Evolutionary conservation across 1,140 invertebrate genomes (phyloP), one percentile per base, ranked within the genome.

Genomic region (Ceratina japonica): DNA sequence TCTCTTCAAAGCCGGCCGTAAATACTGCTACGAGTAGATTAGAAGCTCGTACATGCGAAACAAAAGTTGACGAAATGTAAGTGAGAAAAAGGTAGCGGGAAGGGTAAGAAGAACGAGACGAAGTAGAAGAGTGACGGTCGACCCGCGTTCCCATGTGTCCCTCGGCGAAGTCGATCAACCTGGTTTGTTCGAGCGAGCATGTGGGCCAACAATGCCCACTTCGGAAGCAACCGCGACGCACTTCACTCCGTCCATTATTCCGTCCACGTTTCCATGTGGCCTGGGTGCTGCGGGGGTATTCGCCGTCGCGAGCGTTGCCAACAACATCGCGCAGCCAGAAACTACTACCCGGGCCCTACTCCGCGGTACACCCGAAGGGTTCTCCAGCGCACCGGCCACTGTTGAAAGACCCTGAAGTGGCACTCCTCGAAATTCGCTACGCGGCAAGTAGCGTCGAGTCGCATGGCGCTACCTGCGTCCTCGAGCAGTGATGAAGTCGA

Each of bases 121-220:
- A 61, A 84, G 44, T 81, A 65, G 63, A 65, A 56, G 69, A 66
- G 61, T 56, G 59, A 49, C 59, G 37, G 79, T 63, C 81, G 78
- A 63, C 80, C 16, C 15, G 16, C 5, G 84, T 88, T 89, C 87
- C 85, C 88, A 88, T 88, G 87, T 89, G 82, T 84, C 87, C 75
- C 79, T 83, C 37, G 3, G 75, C 83, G 79, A 87, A 90, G 90
- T 90, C 90, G 90, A 91, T 91, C 90, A 85, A 82, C 77, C 77
- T 76, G 83, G 88, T 87, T 87, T 86, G 84, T 89, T 88, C 84
- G 88, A 90, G 82, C 85, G 87, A 90, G 89, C 90, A 91, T 91
- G 90, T 91, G 90, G 90, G 89, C 90, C 90, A 90, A 91, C 90
- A 91, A 91, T 91, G 89, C 86, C 89, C 88, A 90, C 89, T 90